A percentile compares a stretch with the other conserved stretches of the same genome.
These are phyloP conservation scores for Antennarius striatus DNA, from an alignment of 2,113 vertebrate genomes.

Conservation along the genomic window DNA sequence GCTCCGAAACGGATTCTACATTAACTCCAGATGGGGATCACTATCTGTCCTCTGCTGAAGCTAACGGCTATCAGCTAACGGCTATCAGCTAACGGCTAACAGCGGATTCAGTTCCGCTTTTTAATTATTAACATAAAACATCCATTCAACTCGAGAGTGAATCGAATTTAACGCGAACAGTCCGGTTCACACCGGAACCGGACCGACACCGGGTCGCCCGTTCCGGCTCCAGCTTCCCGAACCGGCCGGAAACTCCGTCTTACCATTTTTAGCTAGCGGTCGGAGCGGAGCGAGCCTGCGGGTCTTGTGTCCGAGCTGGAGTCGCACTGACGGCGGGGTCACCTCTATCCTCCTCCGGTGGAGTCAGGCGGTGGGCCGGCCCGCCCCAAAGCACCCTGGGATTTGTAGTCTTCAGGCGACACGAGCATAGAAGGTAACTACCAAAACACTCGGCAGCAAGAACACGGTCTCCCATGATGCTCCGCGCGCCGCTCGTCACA, in stretches of 20 bases:
- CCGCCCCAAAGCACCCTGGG: neutral
- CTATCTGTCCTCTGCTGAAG: no score
- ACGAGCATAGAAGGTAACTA: accelerated
- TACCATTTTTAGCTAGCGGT: slow-evolving; percentile 62
- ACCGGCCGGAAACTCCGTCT: slow-evolving; percentile 5
- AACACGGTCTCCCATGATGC: slow-evolving; percentile 64
- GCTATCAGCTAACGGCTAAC: no score
- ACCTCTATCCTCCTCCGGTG: slow-evolving; percentile 60
- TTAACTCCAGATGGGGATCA: no score
- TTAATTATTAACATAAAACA: no score
- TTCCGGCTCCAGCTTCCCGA: neutral
- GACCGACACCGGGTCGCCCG: no score
- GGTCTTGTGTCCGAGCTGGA: slow-evolving; percentile 29
- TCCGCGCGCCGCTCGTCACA: slow-evolving; percentile 30
- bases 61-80: no score
- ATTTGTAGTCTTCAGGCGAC: slow-evolving; percentile 59
- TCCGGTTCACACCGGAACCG: no score
- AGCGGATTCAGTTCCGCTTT: no score
- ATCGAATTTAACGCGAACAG: no score
- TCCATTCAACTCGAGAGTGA: no score
- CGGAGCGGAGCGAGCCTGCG: neutral
- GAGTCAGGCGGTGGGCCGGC: slow-evolving; percentile 39
- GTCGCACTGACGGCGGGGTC: slow-evolving; percentile 58
- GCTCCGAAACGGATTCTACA: no score
- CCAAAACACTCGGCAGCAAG: accelerated